Conservation (phyloP, 2,113 vertebrate genomes). For the Larimichthys crocea region DNA sequence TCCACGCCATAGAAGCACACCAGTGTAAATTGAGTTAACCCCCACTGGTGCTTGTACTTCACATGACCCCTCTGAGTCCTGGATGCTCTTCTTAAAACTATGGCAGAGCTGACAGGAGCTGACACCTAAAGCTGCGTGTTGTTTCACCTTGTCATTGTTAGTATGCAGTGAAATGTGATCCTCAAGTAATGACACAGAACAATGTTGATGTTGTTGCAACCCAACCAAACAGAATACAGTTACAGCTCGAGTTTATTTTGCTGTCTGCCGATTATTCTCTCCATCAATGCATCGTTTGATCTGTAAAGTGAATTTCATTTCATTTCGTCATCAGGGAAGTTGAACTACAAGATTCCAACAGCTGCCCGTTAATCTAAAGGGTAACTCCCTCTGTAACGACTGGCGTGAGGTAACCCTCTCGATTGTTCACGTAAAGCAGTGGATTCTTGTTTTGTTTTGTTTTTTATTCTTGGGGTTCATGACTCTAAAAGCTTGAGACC, state of each 20-base stretch:
- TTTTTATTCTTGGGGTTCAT: too few species aligned
- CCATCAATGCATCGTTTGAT: not conserved
- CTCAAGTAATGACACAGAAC: not conserved
- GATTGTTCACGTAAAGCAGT: not conserved
- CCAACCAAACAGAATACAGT: not conserved
- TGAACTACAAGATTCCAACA: not conserved
- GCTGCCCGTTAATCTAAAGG: too few species aligned
- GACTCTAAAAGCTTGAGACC: too few species aligned
- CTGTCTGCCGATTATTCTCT: not conserved
- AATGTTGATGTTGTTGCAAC: not conserved
- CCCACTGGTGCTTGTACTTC: not conserved
- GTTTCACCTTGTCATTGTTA: conserved; percentile 13
- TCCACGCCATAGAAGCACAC: conserved; percentile 13
- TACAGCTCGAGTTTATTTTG: not conserved
- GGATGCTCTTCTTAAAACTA: not conserved
- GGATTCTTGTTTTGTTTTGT: too few species aligned
- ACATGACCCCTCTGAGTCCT: not conserved
- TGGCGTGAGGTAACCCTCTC: not conserved
- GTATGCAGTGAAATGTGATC: not conserved
- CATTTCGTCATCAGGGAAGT: not conserved
- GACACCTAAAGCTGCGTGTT: not conserved
- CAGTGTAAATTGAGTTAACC: conserved; percentile 25
- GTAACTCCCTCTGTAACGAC: not conserved
- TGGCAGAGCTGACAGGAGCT: not conserved
- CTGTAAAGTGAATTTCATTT: not conserved